Evolutionary conservation across 1,140 invertebrate species (phyloP), one percentile per base, ranked within the genome.

Genomic region (Drosophila sturtevanti): DNA sequence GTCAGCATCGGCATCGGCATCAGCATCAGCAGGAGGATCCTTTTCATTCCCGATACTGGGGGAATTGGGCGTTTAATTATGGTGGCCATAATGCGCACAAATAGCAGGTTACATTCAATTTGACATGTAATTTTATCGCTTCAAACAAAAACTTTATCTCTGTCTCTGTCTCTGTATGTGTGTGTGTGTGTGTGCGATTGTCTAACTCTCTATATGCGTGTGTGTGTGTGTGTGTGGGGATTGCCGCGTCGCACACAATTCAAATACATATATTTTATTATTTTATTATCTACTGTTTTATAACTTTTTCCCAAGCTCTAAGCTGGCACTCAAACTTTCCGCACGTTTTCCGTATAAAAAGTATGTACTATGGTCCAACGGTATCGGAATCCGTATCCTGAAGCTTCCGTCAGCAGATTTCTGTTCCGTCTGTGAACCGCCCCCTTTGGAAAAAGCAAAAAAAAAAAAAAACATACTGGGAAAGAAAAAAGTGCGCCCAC

Each of bases 231-330:
- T 16, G 21, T 54, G 31, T 37, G 18, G 14, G 63, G 27, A 62
- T 58, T 61, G 68, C 64, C 71, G 58, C 71, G 72, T 84, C 77
- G 78, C 38, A 51, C 74, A 68, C 82, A 86, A 86, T 86, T 86
- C 81, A 86, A 89, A 86, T 87, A 86, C 84, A 86, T 89, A 86
- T 87, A 86, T 87, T 86, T 86, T 86, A 86, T 86, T 86, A 86
- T 86, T 86, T 86, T 86, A 86, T 89, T 89, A 89, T 89, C 84
- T 89, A 89, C 84, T 89, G 85, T 84, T 89, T 89, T 89, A 89
- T 89, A 89, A 89, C 80, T 89, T 89, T 89, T 80, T 58, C 31
- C 68, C 76, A 63, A 48, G 38, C 63, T 72, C 84, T 87, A 89
- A 89, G 84, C 84, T 84, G 85, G 69, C 84, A 89, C 85, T 89